Conservation (phyloP, 2,797 vertebrate genomes). For the Mormyrops boulengeri region DNA sequence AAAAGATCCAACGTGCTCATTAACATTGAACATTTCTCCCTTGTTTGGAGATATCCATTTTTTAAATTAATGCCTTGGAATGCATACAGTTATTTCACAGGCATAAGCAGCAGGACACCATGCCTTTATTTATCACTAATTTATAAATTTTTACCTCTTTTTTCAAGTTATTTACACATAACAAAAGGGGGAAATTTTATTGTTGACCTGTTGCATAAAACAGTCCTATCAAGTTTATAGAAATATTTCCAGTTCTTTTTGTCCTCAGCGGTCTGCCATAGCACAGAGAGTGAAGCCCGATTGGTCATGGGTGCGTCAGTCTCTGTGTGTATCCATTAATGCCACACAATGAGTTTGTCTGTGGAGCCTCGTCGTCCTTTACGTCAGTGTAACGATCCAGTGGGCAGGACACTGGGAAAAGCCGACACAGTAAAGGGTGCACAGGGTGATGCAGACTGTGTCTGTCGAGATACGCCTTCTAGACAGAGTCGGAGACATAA, state of each 20-base stretch:
- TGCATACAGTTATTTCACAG: background rate
- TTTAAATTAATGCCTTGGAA: background rate
- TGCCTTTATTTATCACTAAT: background rate
- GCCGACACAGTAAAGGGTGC: background rate
- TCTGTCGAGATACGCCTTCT: background rate
- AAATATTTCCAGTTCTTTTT: background rate
- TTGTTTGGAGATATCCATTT: background rate
- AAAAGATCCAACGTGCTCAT: background rate
- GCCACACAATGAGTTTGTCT: background rate
- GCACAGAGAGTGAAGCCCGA: background rate
- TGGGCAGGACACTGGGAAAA: background rate
- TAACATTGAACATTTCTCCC: background rate
- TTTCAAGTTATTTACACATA: background rate
- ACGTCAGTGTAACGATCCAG: background rate
- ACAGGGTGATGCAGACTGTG: background rate
- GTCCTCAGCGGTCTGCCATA: background rate
- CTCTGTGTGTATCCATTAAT: background rate
- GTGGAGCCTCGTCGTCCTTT: background rate
- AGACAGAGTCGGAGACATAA: background rate
- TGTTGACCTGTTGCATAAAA: constrained; percentile 1
- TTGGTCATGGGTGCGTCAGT: background rate
- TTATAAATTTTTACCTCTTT: background rate
- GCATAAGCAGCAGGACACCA: background rate
- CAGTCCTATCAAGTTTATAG: background rate
- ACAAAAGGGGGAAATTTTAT: background rate